Base-by-base conservation (phyloP, 1,140 invertebrate species). In the Melanaphis sacchari region DNA sequence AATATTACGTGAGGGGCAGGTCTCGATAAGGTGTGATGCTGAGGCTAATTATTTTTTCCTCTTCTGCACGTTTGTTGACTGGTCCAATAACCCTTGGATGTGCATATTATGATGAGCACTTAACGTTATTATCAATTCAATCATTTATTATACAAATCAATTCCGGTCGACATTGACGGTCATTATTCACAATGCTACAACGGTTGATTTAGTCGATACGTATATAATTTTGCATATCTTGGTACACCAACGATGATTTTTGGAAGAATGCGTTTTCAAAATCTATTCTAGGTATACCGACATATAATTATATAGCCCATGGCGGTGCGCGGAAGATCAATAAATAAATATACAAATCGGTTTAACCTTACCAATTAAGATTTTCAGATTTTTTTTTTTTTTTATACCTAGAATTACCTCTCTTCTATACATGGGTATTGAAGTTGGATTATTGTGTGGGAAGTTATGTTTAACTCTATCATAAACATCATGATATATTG, bases 1-100 rank as follows among this genome's bases (percentile, higher is more conserved):
- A 76, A n/a, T n/a, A n/a, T n/a, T 76, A 21, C 59, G 1, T 4
- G 59, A n/a, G 59, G 59, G 31, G 31, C 59, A 76, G 31, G 59
- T 76, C n/a, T 76, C 59, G 59, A 76, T n/a, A 76, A 76, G 59
- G 59, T 76, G n/a, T n/a, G 59, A 76, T 76, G 59, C 59, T 76
- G 15, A 36, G 31, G 59, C 31, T 76, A 76, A 76, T 76, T 76
- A 4, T 76, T 76, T n/a, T 66, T 76, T 76, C 31, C 59, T n/a
- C n/a, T 76, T 5, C 31, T n/a, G n/a, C n/a, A 6, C 59, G 6
- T 76, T 18, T 85, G 26, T 43, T 21, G 41, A 43, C 41, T 85
- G 41, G 84, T n/a, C 84, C 82, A 21, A 85, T 85, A 85, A 43
- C 41, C 84, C 46, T 43, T 84, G 26, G 38, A 85, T 41, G 24